A percentile compares a stretch with the other conserved stretches of the same genome.
Conservation (phyloP, 2,797 vertebrate genomes). For the Fringilla coelebs region DNA sequence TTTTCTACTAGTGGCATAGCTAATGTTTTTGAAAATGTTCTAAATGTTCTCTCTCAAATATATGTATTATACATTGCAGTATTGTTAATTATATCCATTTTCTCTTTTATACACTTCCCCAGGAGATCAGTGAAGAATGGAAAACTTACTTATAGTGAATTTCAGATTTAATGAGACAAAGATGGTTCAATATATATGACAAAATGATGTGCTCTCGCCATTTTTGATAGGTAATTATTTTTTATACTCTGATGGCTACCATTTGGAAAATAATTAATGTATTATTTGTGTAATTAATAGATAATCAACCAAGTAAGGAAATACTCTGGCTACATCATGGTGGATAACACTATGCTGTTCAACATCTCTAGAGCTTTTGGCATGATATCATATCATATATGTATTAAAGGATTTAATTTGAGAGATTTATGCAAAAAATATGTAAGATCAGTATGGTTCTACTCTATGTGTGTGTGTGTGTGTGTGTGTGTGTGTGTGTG, state of each 20-base stretch:
- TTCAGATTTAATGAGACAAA: slow-evolving; percentile 66
- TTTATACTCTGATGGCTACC: slow-evolving; percentile 42
- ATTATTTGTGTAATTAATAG: slow-evolving; percentile 51
- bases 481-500: too few species aligned
- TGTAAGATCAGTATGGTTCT: not conserved
- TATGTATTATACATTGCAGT: slow-evolving; percentile 48
- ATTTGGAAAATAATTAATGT: slow-evolving; percentile 55
- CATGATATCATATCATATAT: not conserved
- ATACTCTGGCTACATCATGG: not conserved
- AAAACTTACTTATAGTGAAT: slow-evolving; percentile 55
- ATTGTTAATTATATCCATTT: slow-evolving; percentile 68
- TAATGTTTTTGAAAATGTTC: slow-evolving; percentile 61
- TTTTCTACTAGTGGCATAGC: slow-evolving; percentile 36
- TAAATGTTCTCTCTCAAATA: slow-evolving; percentile 55
- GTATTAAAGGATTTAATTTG: not conserved
- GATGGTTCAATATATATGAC: slow-evolving; percentile 31
- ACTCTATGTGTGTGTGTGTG: not conserved
- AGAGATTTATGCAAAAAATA: not conserved
- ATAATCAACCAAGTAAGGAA: slow-evolving; percentile 7
- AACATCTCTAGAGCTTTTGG: not conserved
- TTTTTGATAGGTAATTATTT: slow-evolving; percentile 52
- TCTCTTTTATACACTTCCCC: slow-evolving; percentile 51
- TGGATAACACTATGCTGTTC: not conserved
- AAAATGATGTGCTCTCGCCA: slow-evolving; percentile 14
- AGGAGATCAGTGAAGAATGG: slow-evolving; percentile 55